Percentiles rank a stretch among this genome's conserved stretches.
Conservation (phyloP, 1,140 invertebrate genomes). For the Brachionus paranguensis region DNA sequence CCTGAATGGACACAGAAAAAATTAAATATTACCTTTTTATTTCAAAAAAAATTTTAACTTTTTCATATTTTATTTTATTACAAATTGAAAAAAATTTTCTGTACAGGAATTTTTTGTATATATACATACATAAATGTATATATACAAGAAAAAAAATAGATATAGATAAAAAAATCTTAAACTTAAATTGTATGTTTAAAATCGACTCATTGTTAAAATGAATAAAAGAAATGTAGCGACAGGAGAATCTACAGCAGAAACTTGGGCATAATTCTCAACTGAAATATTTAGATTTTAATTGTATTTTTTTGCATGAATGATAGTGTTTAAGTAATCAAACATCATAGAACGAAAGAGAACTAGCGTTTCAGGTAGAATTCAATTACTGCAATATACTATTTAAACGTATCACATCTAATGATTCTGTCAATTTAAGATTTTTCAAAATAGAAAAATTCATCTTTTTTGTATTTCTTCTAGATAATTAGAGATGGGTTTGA, state of each 20-base stretch:
- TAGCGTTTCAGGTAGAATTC: slow-evolving; percentile 19
- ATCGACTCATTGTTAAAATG: background rate
- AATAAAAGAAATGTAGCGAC: background rate
- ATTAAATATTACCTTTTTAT: too few relatives aligned
- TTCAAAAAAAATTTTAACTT: too few relatives aligned
- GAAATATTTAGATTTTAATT: background rate
- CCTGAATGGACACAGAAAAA: background rate
- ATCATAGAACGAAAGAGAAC: background rate
- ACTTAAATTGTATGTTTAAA: background rate
- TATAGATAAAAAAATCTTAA: background rate
- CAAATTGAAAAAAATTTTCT: background rate
- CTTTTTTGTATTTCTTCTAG: background rate
- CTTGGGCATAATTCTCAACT: background rate
- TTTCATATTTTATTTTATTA: too few relatives aligned
- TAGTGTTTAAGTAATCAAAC: background rate
- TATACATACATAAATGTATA: background rate
- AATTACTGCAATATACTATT: background rate
- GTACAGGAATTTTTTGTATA: background rate
- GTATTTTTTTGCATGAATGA: slow-evolving; percentile 2
- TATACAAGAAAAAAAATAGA: background rate
- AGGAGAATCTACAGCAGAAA: background rate
- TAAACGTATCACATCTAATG: background rate
- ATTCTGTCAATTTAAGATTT: background rate
- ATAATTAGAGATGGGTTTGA: background rate
- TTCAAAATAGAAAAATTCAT: background rate